Evolutionary conservation across 2,113 vertebrate species (phyloP), one percentile per base, ranked within the genome.

Genomic region (Varanus komodoensis): DNA sequence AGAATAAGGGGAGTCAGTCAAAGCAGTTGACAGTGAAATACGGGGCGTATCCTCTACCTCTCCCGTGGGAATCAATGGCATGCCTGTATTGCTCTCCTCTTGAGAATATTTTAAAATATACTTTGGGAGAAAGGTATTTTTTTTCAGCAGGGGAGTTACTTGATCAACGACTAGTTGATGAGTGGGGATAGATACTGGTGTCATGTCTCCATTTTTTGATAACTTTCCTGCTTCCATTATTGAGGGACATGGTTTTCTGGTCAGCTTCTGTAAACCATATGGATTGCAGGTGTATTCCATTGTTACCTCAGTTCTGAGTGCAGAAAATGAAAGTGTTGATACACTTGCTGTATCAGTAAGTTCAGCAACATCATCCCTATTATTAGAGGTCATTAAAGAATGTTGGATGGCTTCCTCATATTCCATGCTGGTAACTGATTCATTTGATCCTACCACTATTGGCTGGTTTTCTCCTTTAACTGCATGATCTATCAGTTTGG

Each of bases 51-150:
- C 54, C 54, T 88, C 67, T 67, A 82, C 68, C 6, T 87, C 90
- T 3, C 73, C 27, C 6, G 2, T n/a, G 32, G 23, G 57, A 54
- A 91, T 17, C 61, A 85, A 15, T 0, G 91, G 86, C 52, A 57
- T 2, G 7, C 82, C 78, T 4, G 85, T 54, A 32, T 2, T 8
- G 61, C 6, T 88, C 69, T 89, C 94, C 71, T 89, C 94, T 68
- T 92, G 95, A 0, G 96, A 95, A 87, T 97, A 90, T 93, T 94
- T 96, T 87, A 98, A 97, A 52, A 98, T 95, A 4, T 98, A 98
- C 93, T 97, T 97, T 54, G 97, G 97, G 87, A 93, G 90, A 86
- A 97, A 98, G 50, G 85, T 29, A 27, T 93, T 89, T 71, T 88
- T 90, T 44, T 54, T 23, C 71, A 86, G 73, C 71, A 52, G 50